Base-by-base conservation (phyloP, 2,888 invertebrate species). In the Julus scanicus region DNA sequence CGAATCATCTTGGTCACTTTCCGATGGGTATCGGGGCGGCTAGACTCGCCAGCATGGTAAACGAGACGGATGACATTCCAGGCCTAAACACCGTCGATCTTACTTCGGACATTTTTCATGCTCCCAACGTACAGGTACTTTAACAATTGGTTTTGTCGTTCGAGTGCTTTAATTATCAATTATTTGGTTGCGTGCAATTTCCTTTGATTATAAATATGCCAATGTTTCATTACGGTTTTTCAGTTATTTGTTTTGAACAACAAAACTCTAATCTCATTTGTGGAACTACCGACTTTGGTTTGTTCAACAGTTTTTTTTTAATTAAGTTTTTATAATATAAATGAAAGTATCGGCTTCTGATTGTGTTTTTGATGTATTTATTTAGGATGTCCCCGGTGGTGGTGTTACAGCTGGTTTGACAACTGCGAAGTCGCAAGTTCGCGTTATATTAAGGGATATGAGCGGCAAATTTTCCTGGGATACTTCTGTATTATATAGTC, bases 391-490 rank as follows among this genome's bases (percentile, higher is more conserved):
- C 90, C 96, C 97, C 0, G 95, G 95, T 0, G 95, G 95, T 39
- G 95, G 96, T 63, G 95, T 95, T 20, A 95, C 96, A 0, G 94
- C 95, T 91, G 97, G 96, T 15, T 92, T 97, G 57, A 94, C 95
- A 88, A 96, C 96, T 0, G 96, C 96, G 6, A 95, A 95, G 90
- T 95, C 96, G 86, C 96, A 96, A 89, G 97, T 97, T 88, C 94
- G 99, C 57, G 95, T 98, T 39, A 93, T 99, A 17, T 93, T 98
- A 89, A 94, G 99, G 11, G 98, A 98, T 93, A 94, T 98, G 88
- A 96, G 97, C 49, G 98, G 99, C 86, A 99, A 98, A 93, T 96
- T 97, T 87, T 97, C 97, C 91, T 99, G 99, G 98, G 98, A 99
- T 93, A 97, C 97, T 71, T 96, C 97, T 0, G 96, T 98, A 89